Evolutionary conservation across 2,888 invertebrate species (phyloP).

Genomic region (Hypomecis punctinalis): DNA sequence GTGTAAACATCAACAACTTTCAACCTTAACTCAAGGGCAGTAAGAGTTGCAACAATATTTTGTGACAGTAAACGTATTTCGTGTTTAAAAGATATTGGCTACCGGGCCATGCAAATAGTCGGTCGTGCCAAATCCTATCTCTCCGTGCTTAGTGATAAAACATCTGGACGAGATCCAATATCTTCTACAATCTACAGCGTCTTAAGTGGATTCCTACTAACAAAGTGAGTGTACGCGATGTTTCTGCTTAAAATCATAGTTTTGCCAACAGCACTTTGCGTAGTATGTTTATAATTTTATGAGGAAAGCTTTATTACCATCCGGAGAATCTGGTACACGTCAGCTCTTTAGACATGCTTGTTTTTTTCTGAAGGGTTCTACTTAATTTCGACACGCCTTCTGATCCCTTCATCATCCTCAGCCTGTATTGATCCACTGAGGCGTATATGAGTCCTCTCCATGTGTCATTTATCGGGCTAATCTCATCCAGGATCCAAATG

Average conservation of each 20-base stretch:
- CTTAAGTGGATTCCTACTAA: conserved; percentile 45
- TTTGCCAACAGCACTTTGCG: conserved; percentile 5
- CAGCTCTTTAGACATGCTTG: no score
- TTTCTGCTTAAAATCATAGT: conserved; percentile 2
- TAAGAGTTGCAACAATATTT: conserved; percentile 41
- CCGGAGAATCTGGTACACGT: no score
- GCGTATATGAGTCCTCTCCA: no score
- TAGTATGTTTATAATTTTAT: background rate
- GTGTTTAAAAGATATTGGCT: conserved; percentile 51
- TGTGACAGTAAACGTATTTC: conserved; percentile 36
- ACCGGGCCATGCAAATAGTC: conserved; percentile 50
- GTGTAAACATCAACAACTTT: conserved; percentile 27
- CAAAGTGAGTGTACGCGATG: conserved; percentile 9
- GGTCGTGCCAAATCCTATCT: conserved; percentile 62
- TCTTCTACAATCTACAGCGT: conserved; percentile 45
- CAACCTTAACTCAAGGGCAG: conserved; percentile 44
- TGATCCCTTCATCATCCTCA: no score
- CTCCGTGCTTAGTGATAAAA: conserved; percentile 61
- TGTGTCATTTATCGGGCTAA: no score
- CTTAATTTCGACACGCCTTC: no score
- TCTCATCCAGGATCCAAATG: no score
- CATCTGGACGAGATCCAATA: conserved; percentile 63
- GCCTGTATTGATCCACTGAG: no score
- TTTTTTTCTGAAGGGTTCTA: no score
- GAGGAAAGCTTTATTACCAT: background rate